A percentile compares a stretch with the other conserved stretches of the same genome.
These are phyloP conservation scores for Sinodicranocentrus sp. DNA, from an alignment of 2,888 invertebrate species.

Conservation along the genomic window DNA sequence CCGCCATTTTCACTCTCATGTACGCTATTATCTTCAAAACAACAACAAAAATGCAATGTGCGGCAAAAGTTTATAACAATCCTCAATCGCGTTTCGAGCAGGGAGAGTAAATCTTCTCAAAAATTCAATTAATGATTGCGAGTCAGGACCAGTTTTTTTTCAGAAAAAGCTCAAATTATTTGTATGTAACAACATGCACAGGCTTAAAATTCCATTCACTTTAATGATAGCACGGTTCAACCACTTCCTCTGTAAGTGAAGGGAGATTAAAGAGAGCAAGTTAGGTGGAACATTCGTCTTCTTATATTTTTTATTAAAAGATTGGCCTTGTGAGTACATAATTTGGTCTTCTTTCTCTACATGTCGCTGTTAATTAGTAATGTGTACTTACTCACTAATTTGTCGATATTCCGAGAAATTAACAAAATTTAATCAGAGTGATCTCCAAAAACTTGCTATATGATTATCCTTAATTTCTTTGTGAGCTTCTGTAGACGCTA, in stretches of 20 bases:
- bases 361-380: conserved; percentile 43
- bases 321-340: background rate
- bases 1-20: conserved; percentile 25
- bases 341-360: background rate
- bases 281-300: too few relatives aligned
- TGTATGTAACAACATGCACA: background rate
- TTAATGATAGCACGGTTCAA: conserved; percentile 55
- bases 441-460: background rate
- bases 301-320: conserved; percentile 2
- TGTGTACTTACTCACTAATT: background rate
- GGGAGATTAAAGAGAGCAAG: too few relatives aligned
- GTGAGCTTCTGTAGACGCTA: too few relatives aligned
- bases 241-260: too few relatives aligned
- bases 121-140: conserved; percentile 52
- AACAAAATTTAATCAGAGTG: conserved; percentile 17
- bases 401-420: conserved; percentile 27
- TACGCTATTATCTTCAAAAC: background rate
- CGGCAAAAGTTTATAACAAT: background rate
- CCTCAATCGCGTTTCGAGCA: background rate
- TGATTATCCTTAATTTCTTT: too few relatives aligned
- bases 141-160: conserved; percentile 48
- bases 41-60: conserved; percentile 22
- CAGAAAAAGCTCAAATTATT: conserved; percentile 5
- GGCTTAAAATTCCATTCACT: conserved; percentile 43
- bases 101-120: background rate